Base-by-base conservation (phyloP, 2,888 invertebrate species). In the Fissipunctia ypsillon region DNA sequence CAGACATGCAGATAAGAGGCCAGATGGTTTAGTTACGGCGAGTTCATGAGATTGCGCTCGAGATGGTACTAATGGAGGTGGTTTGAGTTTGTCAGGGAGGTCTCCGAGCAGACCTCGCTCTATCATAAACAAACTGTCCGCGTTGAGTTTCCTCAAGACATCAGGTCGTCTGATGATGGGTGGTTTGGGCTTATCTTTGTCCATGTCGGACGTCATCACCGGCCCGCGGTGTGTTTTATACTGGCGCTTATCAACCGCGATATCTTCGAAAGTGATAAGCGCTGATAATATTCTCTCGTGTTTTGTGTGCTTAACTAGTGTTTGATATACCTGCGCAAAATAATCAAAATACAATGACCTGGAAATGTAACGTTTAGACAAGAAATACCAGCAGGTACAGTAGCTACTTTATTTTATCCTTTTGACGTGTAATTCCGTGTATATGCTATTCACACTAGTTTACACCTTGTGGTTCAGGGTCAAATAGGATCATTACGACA, bases 11-110 rank as follows among this genome's bases (percentile, higher is more conserved):
- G 96, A 94, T 81, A 95, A 88, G 78, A 96, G 84, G 76, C 94
- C 89, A 5, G 93, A 93, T 80, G 96, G 96, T 93, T 96, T 96
- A 73, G 96, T 93, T 77, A 96, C 93, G 72, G 95, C 93, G 71
- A 96, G 83, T 50, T 92, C 91, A 73, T 90, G 89, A 22, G 94
- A 94, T 87, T 94, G 92, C 61, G 93, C 93, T 83, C 94, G 84
- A 25, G 90, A 88, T 5, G 94, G 94, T 50, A 90, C 89, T 14
- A 92, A 84, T 25, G 91, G 89, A 45, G 87, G 91, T 38, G 95
- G 94, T 73, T 94, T 94, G 0, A 96, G 92, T 87, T 94, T 95
- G 22, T 93, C 92, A 3, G 95, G 94, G 19, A 96, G 83, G 64
- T 95, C 95, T 7, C 95, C 95, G 6, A 95, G 93, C 0, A 96